Base-by-base conservation (phyloP, 2,797 vertebrate genomes). In the Acestrorhynchus altus region DNA sequence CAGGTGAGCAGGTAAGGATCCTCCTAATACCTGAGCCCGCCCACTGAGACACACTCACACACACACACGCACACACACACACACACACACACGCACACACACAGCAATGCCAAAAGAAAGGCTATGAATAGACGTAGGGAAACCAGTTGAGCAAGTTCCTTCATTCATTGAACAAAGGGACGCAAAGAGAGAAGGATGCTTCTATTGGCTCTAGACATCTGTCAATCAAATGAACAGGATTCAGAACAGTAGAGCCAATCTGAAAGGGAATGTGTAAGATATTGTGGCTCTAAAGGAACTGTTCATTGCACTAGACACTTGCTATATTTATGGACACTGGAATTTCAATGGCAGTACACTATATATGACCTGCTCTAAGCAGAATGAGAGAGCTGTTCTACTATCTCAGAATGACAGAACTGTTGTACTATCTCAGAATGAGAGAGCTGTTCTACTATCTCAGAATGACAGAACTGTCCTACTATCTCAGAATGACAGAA, bases 1-100 rank as follows among this genome's bases (percentile, higher is more conserved):
- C 81, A 82, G 78, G 80, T 84, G 18, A 80, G 72, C 52, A 42
- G 46, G 60, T 72, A 75, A 70, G 42, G 66, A 75, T 56, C 39
- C 49, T 75, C 12, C 70, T 79, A 12, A 68, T 28, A 76, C 67
- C 61, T 49, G 18, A 54, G 18, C 59, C 79, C 56, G 65, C 71
- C 49, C n/a, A 22, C 31, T 44, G 60, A 67, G 47, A 77, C 10
- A 22, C 4, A 39, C 51, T 56, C 65, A 70, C 44, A 61, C 56
- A 28, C 28, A 42, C 52, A 71, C n/a, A 72, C 28, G 49, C 57
- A 72, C n/a, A n/a, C n/a, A n/a, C n/a, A n/a, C n/a, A n/a, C n/a
- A 35, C 31, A 35, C 31, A 35, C 31, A 2, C 31, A 35, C 31
- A 35, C 31, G 6, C 6, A 35, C 31, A 49, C 20, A 72, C 28